phyloP scores from a whole-genome alignment of 2,113 vertebrate genomes.

The Sterrhoptilus dennistouni region DNA sequence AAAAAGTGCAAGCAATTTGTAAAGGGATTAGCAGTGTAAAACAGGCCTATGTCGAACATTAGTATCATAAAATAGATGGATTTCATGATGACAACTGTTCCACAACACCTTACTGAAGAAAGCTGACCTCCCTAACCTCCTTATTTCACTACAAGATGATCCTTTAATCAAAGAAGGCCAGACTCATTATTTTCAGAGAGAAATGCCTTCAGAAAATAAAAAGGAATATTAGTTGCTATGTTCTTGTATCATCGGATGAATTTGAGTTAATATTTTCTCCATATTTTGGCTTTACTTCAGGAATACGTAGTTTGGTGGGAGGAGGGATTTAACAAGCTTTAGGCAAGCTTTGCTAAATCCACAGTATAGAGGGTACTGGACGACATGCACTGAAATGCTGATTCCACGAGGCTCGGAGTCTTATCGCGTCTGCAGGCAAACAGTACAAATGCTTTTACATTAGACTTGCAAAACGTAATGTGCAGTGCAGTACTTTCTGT shows the following conservation, averaged over 20 bases:
- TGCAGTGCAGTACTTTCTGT: constrained; percentile 2
- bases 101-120: not conserved
- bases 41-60: not conserved
- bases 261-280: constrained; percentile 19
- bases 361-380: not conserved
- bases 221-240: not conserved
- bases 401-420: not conserved
- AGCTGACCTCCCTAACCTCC: not conserved
- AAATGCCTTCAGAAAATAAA: not conserved
- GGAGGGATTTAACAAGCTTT: constrained; percentile 29
- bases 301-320: constrained; percentile 15
- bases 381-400: constrained; percentile 27
- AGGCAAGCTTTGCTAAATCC: constrained; percentile 55
- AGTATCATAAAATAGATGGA: not conserved
- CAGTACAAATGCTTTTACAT: constrained; percentile 27
- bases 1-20: constrained; percentile 3
- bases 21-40: not conserved
- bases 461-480: constrained; percentile 48
- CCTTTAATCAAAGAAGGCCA: not conserved
- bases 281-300: constrained; percentile 36
- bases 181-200: not conserved
- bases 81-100: not conserved
- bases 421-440: constrained; percentile 41
- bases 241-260: not conserved
- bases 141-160: not conserved